Conservation (phyloP, 2,888 invertebrate genomes). For the Lottia gigantea region DNA sequence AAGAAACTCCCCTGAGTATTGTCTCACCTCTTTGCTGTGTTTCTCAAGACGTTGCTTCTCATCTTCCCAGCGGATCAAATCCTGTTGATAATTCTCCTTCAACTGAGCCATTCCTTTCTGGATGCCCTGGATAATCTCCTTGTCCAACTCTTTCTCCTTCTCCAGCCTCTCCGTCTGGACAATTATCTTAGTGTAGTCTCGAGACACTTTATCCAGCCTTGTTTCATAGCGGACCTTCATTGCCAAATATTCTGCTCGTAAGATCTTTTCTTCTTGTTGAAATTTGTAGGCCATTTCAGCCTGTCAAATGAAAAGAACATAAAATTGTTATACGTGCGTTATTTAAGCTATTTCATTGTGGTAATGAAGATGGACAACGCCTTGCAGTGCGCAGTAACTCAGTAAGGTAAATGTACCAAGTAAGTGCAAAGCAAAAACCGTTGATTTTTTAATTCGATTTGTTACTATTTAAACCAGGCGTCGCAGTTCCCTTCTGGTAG, state of each 20-base stretch:
- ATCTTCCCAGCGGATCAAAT: constrained; percentile 53
- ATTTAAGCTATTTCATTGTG: too few relatives aligned
- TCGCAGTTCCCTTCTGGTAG: too few relatives aligned
- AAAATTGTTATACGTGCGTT: too few relatives aligned
- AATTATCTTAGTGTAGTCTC: constrained; percentile 28
- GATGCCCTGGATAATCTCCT: constrained; percentile 50
- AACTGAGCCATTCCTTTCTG: constrained; percentile 53
- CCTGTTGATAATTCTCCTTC: constrained; percentile 46
- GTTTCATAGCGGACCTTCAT: constrained; percentile 60
- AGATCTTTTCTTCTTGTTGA: constrained; percentile 54
- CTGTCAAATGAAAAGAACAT: constrained; percentile 28
- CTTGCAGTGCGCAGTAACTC: too few relatives aligned
- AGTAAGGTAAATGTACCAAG: too few relatives aligned
- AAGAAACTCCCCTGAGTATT: too few relatives aligned
- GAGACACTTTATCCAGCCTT: constrained; percentile 44
- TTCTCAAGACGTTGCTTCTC: constrained; percentile 50
- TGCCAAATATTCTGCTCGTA: constrained; percentile 53
- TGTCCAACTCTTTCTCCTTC: constrained; percentile 49
- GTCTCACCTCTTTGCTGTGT: constrained; percentile 53
- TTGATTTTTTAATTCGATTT: too few relatives aligned
- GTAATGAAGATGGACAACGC: too few relatives aligned
- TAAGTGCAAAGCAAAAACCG: too few relatives aligned
- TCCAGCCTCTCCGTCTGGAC: constrained; percentile 44
- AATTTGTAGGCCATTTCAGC: constrained; percentile 56
- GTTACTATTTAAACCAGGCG: too few relatives aligned